Conservation (phyloP, 2,797 vertebrate species). For the Lateolabrax maculatus region DNA sequence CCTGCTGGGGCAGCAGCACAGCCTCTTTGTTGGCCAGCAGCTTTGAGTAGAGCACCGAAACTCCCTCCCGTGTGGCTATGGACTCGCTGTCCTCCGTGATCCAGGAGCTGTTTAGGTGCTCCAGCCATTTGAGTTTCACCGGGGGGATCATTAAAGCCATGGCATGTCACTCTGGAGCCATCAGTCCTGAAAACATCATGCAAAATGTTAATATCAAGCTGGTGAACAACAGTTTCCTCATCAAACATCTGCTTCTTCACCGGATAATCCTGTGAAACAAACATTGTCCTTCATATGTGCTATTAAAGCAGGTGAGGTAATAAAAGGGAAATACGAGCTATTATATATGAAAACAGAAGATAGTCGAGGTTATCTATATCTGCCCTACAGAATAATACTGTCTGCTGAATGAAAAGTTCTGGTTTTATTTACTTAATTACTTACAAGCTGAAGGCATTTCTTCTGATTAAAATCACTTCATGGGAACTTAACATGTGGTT, state of each 20-base stretch:
- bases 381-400: neutral
- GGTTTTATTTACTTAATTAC: neutral
- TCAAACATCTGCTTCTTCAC: neutral
- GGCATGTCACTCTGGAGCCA: slow-evolving; percentile 90
- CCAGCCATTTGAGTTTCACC: slow-evolving; percentile 99
- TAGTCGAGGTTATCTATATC: neutral
- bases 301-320: neutral
- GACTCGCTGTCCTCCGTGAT: slow-evolving; percentile 99
- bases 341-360: neutral
- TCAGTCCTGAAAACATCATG: slow-evolving; percentile 81
- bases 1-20: slow-evolving; percentile 96
- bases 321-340: neutral
- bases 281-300: too few species aligned
- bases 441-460: neutral
- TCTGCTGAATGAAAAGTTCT: neutral
- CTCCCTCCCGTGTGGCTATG: slow-evolving; percentile 96
- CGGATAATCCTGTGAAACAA: too few species aligned
- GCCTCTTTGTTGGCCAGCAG: slow-evolving; percentile 97
- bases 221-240: neutral
- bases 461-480: neutral
- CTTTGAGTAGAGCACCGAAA: slow-evolving; percentile 93
- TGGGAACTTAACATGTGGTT: neutral
- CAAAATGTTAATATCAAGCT: neutral
- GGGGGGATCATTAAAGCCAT: slow-evolving; percentile 98
- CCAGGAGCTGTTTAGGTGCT: slow-evolving; percentile 99